Conservation (phyloP, 2,113 vertebrate species). For the Dromaius novaehollandiae region DNA sequence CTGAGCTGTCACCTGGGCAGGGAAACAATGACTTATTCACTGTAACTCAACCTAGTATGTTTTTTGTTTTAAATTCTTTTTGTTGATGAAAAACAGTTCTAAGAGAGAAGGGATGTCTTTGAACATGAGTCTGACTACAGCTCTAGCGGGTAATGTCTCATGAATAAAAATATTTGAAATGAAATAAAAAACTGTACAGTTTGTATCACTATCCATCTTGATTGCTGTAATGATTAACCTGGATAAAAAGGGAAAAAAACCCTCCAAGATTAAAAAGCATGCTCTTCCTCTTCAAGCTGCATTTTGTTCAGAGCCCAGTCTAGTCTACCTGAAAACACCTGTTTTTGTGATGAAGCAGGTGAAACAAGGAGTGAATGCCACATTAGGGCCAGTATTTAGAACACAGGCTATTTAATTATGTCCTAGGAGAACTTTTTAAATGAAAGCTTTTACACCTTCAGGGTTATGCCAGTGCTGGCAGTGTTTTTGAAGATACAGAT, state of each 20-base stretch:
- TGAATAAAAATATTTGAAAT: not conserved
- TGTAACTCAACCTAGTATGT: not conserved
- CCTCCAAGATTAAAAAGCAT: not conserved
- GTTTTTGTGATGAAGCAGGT: not conserved
- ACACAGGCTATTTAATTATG: not conserved
- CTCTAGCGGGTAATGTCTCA: not conserved
- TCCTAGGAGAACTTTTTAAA: not conserved
- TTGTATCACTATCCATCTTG: not conserved
- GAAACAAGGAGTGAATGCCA: not conserved
- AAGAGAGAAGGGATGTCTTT: not conserved
- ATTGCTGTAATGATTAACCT: not conserved
- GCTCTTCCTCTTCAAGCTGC: not conserved
- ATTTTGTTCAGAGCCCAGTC: not conserved
- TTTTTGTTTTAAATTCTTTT: not conserved
- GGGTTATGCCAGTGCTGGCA: not conserved
- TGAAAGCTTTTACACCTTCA: not conserved
- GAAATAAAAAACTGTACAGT: not conserved
- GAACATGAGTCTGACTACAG: not conserved
- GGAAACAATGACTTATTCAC: not conserved
- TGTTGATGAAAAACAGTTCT: not conserved
- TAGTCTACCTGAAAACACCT: not conserved
- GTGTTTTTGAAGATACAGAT: not conserved
- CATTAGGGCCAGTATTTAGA: not conserved
- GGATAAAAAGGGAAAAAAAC: not conserved
- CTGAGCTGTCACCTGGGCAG: not conserved